Base-by-base conservation (phyloP, 2,888 invertebrate species). In the Mythimna ferrago region DNA sequence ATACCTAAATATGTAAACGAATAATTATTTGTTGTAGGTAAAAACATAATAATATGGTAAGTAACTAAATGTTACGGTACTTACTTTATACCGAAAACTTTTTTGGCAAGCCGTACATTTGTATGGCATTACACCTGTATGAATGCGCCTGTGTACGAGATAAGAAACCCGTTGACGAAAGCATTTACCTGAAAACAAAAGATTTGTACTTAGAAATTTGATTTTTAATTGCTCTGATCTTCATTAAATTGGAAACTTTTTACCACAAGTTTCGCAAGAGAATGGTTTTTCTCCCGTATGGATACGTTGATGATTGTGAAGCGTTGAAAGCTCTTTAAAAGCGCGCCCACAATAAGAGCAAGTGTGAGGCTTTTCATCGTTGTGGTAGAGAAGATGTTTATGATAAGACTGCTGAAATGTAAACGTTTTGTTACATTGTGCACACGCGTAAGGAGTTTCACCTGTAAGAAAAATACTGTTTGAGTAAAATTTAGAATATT, bases 391-490 rank as follows among this genome's bases (percentile, higher is more conserved):
- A 89, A 98, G 97, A 93, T 98, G 98, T 90, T 98, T 98, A 92
- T 98, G 98, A 92, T 98, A 98, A 0, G 98, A 98, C 89, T 98
- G 98, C 94, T 98, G 98, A 94, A 98, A 98, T 66, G 98, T 98
- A 93, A 98, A 98, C 16, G 98, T 98, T 92, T 98, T 98, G 82
- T 98, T 98, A 90, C 98, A 98, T 85, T 98, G 97, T 64, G 97
- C 96, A 89, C 98, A 98, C 35, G 97, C 97, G 90, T 98, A 98
- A 0, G 98, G 98, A 97, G 98, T 98, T 96, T 98, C 98, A 74
- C 98, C 98, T 97, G 96, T 88, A 96, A 95, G 77, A 75, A 63
- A 72, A 79, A 82, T 80, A 72, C 0, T 4, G 0, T 4, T 16
- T 69, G 11, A 16, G 58, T 65, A 44, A 68, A n/a, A 16, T 11